Conservation (phyloP, 2,888 invertebrate genomes). For the Rotaria magnacalcarata region DNA sequence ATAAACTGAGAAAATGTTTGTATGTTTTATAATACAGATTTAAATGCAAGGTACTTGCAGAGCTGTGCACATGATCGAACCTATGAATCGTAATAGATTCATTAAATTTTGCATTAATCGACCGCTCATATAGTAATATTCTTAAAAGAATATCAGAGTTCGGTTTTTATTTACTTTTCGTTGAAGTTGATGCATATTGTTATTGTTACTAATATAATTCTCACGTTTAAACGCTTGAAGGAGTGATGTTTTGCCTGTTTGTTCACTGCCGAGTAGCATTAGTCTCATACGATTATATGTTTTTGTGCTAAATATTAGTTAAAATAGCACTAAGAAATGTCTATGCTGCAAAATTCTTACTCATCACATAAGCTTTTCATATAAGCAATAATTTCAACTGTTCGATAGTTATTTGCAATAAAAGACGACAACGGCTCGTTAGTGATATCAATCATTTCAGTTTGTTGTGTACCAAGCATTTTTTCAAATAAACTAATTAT, state of each 20-base stretch:
- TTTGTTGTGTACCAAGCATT: background rate
- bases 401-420: constrained; percentile 79
- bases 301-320: constrained; percentile 65
- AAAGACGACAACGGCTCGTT: constrained; percentile 52
- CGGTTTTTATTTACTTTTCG: constrained; percentile 7
- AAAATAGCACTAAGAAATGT: too few relatives aligned
- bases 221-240: constrained; percentile 81
- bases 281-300: constrained; percentile 90
- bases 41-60: too few relatives aligned
- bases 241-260: constrained; percentile 80
- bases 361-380: constrained; percentile 69
- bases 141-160: too few relatives aligned
- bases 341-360: constrained; percentile 53
- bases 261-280: constrained; percentile 79
- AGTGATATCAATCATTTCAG: background rate
- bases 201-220: constrained; percentile 61
- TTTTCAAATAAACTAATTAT: background rate
- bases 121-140: too few relatives aligned
- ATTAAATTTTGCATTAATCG: too few relatives aligned
- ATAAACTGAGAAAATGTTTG: too few relatives aligned
- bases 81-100: too few relatives aligned
- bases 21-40: too few relatives aligned
- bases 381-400: constrained; percentile 85
- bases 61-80: too few relatives aligned
- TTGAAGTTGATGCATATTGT: constrained; percentile 40